These are phyloP conservation scores for Sialis fuliginosa DNA, from an alignment of 2,888 invertebrate genomes.

Conservation along the genomic window DNA sequence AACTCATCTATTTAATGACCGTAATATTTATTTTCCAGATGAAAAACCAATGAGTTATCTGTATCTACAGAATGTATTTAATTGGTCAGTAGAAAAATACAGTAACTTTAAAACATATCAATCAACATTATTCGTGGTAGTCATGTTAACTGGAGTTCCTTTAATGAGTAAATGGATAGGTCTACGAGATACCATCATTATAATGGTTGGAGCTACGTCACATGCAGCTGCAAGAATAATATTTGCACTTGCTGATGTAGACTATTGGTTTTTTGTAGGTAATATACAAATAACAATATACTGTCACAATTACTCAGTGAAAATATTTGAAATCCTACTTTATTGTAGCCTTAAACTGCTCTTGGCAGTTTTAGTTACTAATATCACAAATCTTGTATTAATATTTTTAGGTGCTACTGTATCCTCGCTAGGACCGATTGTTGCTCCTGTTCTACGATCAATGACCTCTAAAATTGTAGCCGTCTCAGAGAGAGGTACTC, in stretches of 20 bases:
- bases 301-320: background rate
- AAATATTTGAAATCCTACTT: background rate
- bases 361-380: background rate
- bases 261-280: slow-evolving; percentile 43
- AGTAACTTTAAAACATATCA: slow-evolving; percentile 60
- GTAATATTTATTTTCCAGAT: slow-evolving; percentile 29
- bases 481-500: slow-evolving; percentile 46
- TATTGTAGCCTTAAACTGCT: no score
- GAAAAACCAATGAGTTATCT: slow-evolving; percentile 59
- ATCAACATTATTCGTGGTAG: slow-evolving; percentile 49
- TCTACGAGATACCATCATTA: slow-evolving; percentile 54
- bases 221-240: slow-evolving; percentile 51
- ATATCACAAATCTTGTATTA: background rate
- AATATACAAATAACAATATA: background rate
- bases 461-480: slow-evolving; percentile 65
- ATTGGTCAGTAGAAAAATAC: slow-evolving; percentile 49
- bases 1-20: slow-evolving; percentile 1
- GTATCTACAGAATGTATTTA: slow-evolving; percentile 52
- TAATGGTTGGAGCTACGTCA: slow-evolving; percentile 51
- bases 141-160: slow-evolving; percentile 53
- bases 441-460: slow-evolving; percentile 63
- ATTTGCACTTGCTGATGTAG: slow-evolving; percentile 39
- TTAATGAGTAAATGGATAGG: slow-evolving; percentile 47
- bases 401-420: slow-evolving; percentile 41
- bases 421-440: slow-evolving; percentile 60